Percentiles rank a stretch among this genome's conserved stretches.
Evolutionary conservation across 1,140 invertebrate species (phyloP).

Genomic region (Pseudomyrmex dendroicus): DNA sequence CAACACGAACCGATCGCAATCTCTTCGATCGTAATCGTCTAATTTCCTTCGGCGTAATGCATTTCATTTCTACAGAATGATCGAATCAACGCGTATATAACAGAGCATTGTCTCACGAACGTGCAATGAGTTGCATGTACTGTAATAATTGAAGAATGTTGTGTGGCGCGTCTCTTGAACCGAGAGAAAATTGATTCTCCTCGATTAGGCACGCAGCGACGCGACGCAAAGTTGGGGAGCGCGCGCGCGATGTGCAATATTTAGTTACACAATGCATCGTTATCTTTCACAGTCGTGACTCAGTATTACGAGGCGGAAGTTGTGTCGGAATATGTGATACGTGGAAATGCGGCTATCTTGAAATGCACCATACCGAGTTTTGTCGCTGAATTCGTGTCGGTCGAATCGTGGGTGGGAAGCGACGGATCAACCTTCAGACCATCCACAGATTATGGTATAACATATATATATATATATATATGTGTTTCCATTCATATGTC

Average conservation of each 20-base stretch:
- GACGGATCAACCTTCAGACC: constrained; percentile 89
- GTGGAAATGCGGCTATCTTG: constrained; percentile 95
- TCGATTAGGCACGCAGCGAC: constrained; percentile 36
- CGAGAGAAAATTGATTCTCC: constrained; percentile 34
- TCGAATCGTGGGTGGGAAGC: constrained; percentile 94
- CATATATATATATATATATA: constrained; percentile 14
- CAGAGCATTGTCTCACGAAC: neutral
- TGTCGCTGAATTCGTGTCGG: constrained; percentile 95
- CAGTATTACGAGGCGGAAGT: constrained; percentile 96
- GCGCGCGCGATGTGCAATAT: neutral
- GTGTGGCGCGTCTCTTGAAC: neutral
- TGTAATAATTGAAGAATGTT: constrained; percentile 19
- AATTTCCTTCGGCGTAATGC: constrained; percentile 14
- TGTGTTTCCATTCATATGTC: neutral
- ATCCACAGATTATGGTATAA: constrained; percentile 85
- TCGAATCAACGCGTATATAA: constrained; percentile 10
- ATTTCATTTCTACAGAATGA: constrained; percentile 10
- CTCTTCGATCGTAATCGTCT: constrained; percentile 23
- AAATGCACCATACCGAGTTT: constrained; percentile 97
- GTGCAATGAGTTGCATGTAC: neutral
- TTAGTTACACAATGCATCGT: constrained; percentile 28
- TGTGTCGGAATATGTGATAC: constrained; percentile 96
- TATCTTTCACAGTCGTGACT: constrained; percentile 90
- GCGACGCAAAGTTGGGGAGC: neutral
- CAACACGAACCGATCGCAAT: constrained; percentile 12